Conservation (phyloP, 1,140 invertebrate species). For the Anoplolepis gracilipes region DNA sequence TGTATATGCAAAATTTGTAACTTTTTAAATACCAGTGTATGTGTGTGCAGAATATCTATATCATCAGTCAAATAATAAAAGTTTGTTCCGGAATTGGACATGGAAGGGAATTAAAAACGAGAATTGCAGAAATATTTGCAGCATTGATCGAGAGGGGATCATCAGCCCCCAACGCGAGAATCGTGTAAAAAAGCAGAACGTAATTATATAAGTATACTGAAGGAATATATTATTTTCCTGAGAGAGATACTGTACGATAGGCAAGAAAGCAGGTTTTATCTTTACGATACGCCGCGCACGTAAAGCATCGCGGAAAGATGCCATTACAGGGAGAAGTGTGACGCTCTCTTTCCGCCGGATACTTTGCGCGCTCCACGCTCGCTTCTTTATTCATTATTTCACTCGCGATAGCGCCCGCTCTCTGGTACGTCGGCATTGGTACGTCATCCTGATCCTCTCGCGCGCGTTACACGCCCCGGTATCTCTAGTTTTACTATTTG, state of each 20-base stretch:
- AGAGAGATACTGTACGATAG: conserved; percentile 12
- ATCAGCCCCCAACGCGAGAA: not conserved
- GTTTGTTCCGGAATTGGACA: not conserved
- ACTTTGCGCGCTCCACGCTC: conserved; percentile 30
- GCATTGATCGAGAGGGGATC: not conserved
- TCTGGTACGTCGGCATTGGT: conserved; percentile 2
- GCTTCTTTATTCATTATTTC: conserved; percentile 63
- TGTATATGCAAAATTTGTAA: not conserved
- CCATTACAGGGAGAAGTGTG: conserved; percentile 27
- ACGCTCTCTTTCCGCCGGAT: conserved; percentile 29
- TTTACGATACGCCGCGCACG: conserved; percentile 49
- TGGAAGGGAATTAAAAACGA: not conserved
- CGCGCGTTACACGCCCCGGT: conserved; percentile 16
- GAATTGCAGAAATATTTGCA: not conserved
- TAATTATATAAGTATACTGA: conserved; percentile 36
- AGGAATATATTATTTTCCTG: conserved; percentile 16
- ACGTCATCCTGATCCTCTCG: conserved; percentile 29
- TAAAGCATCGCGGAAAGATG: conserved; percentile 45
- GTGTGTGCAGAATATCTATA: not conserved
- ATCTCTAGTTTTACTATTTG: conserved; percentile 56
- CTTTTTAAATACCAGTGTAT: not conserved
- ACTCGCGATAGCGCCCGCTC: conserved; percentile 24
- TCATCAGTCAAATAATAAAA: conserved; percentile 2
- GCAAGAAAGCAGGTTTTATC: conserved; percentile 40
- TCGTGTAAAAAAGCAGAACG: not conserved